Evolutionary conservation across 2,888 invertebrate species (phyloP), one percentile per base, ranked within the genome.

Genomic region (Sphaeridia pumilis): DNA sequence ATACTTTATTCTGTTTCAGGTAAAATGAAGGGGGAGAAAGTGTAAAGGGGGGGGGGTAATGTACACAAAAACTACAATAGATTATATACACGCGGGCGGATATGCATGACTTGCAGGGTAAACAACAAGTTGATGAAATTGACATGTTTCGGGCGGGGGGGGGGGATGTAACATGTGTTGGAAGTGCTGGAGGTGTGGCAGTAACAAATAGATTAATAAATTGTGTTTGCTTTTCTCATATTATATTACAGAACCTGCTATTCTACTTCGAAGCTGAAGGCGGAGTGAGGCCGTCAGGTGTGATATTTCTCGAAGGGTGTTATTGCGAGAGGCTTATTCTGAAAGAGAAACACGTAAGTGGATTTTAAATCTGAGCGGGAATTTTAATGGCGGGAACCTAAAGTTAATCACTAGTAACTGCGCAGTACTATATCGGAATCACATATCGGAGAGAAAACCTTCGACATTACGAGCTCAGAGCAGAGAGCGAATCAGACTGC

Each of bases 191-290:
- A 21, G 27, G 10, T 44, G 22, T 44, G 12, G 7, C 21, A 17
- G 10, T 14, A n/a, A 4, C 5, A 7, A n/a, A 53, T 45, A 45
- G 45, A 26, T 43, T 46, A 28, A 42, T 57, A 27, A 10, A 27
- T 21, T 47, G 34, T 36, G 68, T 73, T 72, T 66, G 68, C 70
- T 49, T 38, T 38, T 38, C 20, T 5, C 20, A 7, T 43, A 67
- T 72, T 57, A 80, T 42, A n/a, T 20, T 47, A 34, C 78, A 90
- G 85, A 92, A 92, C 72, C 73, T 90, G 66, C 73, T 92, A 64
- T 90, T 90, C 73, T 90, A 90, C 75, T 90, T 87, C 72, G 90
- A 92, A 68, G 83, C 81, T 48, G 89, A 90, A 68, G 77, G 79
- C 67, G 81, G 82, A 65, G 76, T 77, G 21, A 75, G 84, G 28